Percentiles rank a stretch among this genome's conserved stretches.
Conservation (phyloP, 1,140 invertebrate genomes). For the Drosophila lini region DNA sequence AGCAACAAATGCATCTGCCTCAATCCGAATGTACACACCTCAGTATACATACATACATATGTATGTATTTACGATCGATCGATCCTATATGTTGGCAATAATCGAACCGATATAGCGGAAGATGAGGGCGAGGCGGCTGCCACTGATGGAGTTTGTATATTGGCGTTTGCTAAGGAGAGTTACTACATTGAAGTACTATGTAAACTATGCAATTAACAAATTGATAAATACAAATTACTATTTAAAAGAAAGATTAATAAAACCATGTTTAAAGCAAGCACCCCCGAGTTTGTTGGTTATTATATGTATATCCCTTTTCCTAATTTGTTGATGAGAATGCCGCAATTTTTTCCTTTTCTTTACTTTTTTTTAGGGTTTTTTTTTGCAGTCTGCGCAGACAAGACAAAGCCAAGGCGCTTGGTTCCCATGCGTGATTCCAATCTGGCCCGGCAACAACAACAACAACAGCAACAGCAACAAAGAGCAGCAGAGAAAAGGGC, state of each 20-base stretch:
- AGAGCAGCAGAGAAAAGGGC: conserved; percentile 63
- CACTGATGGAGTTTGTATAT: conserved; percentile 33
- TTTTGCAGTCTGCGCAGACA: conserved; percentile 65
- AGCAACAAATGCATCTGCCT: conserved; percentile 57
- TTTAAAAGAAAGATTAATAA: conserved; percentile 70
- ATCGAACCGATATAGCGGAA: conserved; percentile 22
- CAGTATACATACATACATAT: conserved; percentile 18
- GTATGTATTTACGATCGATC: conserved; percentile 42
- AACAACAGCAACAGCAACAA: conserved; percentile 40
- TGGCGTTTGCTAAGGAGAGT: conserved; percentile 44
- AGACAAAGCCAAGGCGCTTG: conserved; percentile 77
- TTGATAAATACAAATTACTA: conserved; percentile 76
- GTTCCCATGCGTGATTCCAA: conserved; percentile 81
- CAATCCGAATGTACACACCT: conserved; percentile 49
- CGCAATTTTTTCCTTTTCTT: conserved; percentile 32
- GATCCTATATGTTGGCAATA: conserved; percentile 55
- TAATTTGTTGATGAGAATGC: conserved; percentile 49
- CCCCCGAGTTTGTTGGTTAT: conserved; percentile 11
- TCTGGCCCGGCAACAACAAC: conserved; percentile 57
- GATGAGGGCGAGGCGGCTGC: conserved; percentile 6
- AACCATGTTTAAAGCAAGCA: conserved; percentile 66
- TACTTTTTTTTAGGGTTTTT: conserved; percentile 9
- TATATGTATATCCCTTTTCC: conserved; percentile 21
- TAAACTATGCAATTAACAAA: conserved; percentile 79
- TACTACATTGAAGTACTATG: conserved; percentile 49